Percentiles rank a stretch among this genome's conserved stretches.
Evolutionary conservation across 2,888 invertebrate species (phyloP).

Genomic region (Heliothis peltigera): DNA sequence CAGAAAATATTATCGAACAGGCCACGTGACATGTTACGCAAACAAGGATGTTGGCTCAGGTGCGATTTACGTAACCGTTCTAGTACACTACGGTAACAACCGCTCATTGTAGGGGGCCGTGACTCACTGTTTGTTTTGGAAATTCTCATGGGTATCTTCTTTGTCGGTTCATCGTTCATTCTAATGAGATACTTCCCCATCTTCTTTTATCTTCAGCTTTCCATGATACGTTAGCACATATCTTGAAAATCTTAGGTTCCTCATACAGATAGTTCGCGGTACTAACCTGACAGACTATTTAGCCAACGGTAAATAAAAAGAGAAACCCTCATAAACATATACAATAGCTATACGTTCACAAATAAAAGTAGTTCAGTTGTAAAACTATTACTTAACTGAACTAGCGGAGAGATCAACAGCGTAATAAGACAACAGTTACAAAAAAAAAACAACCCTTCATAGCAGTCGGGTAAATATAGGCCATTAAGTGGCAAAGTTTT

Average conservation of each 20-base stretch:
- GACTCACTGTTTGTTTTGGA: slow-evolving; percentile 63
- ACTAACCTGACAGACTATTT: slow-evolving; percentile 1
- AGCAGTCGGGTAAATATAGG: no score
- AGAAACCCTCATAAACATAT: slow-evolving; percentile 30
- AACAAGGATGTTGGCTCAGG: slow-evolving; percentile 84
- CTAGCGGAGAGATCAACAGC: slow-evolving; percentile 15
- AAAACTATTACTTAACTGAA: slow-evolving; percentile 40
- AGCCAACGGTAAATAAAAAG: slow-evolving; percentile 21
- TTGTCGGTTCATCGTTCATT: neutral
- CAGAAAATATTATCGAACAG: slow-evolving; percentile 44
- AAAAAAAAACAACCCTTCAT: no score
- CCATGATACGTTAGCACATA: no score
- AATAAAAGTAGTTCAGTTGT: slow-evolving; percentile 40
- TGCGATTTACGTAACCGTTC: slow-evolving; percentile 73
- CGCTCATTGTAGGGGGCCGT: slow-evolving; percentile 52
- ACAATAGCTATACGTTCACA: slow-evolving; percentile 14
- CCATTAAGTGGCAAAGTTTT: slow-evolving; percentile 60
- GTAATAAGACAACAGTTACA: slow-evolving; percentile 61
- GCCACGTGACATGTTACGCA: slow-evolving; percentile 70
- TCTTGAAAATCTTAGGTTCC: no score
- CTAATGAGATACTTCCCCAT: slow-evolving; percentile 14
- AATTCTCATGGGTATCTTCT: slow-evolving; percentile 39
- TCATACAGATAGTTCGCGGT: no score
- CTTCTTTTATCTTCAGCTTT: no score
- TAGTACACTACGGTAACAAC: slow-evolving; percentile 54